Evolutionary conservation across 1,140 invertebrate genomes (phyloP), one percentile per base, ranked within the genome.

Genomic region (Harpegnathos saltator): DNA sequence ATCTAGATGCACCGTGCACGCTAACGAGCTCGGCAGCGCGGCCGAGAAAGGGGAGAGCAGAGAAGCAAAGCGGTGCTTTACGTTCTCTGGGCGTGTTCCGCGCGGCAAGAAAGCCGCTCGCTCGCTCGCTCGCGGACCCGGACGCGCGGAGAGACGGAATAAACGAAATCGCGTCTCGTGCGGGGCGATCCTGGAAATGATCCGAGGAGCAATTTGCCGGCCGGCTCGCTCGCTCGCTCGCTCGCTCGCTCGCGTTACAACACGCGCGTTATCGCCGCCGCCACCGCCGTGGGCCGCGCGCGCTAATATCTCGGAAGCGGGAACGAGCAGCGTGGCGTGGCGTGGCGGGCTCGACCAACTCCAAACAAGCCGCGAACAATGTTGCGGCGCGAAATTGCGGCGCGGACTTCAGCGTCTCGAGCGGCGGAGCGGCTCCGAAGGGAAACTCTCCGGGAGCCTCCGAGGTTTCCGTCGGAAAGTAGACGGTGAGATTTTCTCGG

Each of bases 11-110:
- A 48, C 50, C 33, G 73, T 29, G 61, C 72, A 65, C 72, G 50
- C 81, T 83, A 83, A 83, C 81, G 81, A 83, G 75, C 59, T 58
- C n/a, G n/a, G 71, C 56, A 17, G 24, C 81, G 44, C 81, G 44
- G 72, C 61, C 19, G 29, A 74, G 71, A 82, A 73, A 81, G 62
- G 61, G 50, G 26, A 48, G 62, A 68, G 7, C 50, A 69, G 63
- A 26, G 58, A 69, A 80, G 33, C 75, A 58, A n/a, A n/a, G 65
- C 75, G 75, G 33, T 69, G 63, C 52, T 80, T 80, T 80, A 69
- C 63, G 56, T 19, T 4, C 52, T 80, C 52, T 80, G 65, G 75
- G 75, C 75, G 65, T 80, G 75, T 80, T 71, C 15, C 38, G 50
- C 38, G 50, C 75, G 52, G 52, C 54, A 29, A 80, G 75, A 80